Percentiles rank a stretch among this genome's conserved stretches.
These are phyloP conservation scores for Atethmia centrago DNA, from an alignment of 2,888 invertebrate species.

Conservation along the genomic window DNA sequence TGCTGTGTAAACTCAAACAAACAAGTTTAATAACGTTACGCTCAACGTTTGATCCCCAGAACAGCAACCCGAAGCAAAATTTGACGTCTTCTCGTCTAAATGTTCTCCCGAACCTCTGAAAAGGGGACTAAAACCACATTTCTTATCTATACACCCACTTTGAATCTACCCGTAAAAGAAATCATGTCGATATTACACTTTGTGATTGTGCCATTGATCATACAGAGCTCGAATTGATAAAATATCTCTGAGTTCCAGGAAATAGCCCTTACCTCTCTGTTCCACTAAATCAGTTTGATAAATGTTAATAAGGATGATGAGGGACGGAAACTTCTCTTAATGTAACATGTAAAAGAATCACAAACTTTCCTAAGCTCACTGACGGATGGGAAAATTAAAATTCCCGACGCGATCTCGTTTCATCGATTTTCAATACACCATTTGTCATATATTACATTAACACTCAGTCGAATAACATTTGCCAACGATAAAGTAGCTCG, in stretches of 20 bases:
- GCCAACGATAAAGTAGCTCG: slow-evolving; percentile 61
- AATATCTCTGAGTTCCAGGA: slow-evolving; percentile 10
- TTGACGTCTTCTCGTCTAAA: background rate
- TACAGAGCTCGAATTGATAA: slow-evolving; percentile 6
- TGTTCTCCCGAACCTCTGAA: background rate
- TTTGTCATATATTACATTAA: slow-evolving; percentile 65
- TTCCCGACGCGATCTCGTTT: slow-evolving; percentile 21
- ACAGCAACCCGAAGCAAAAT: slow-evolving; percentile 9
- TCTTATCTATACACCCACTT: slow-evolving; percentile 5
- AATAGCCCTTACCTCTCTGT: slow-evolving; percentile 11
- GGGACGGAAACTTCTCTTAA: slow-evolving; percentile 7
- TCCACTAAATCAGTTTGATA: slow-evolving; percentile 40
- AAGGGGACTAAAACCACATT: slow-evolving; percentile 1
- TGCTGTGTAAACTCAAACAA: slow-evolving; percentile 50
- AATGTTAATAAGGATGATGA: slow-evolving; percentile 19
- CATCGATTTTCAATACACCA: slow-evolving; percentile 56
- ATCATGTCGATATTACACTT: slow-evolving; percentile 14
- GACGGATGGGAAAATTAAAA: slow-evolving; percentile 29
- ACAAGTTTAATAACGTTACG: slow-evolving; percentile 49
- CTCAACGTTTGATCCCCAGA: slow-evolving; percentile 22
- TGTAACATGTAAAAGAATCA: slow-evolving; percentile 18
- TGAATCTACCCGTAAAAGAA: slow-evolving; percentile 21
- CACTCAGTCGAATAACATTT: slow-evolving; percentile 63
- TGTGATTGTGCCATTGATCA: slow-evolving; percentile 25
- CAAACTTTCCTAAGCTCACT: slow-evolving; percentile 1